A percentile compares a stretch with the other conserved stretches of the same genome.
phyloP scores from a whole-genome alignment of 2,888 invertebrate species.

The Drosophila austrosaltans region DNA sequence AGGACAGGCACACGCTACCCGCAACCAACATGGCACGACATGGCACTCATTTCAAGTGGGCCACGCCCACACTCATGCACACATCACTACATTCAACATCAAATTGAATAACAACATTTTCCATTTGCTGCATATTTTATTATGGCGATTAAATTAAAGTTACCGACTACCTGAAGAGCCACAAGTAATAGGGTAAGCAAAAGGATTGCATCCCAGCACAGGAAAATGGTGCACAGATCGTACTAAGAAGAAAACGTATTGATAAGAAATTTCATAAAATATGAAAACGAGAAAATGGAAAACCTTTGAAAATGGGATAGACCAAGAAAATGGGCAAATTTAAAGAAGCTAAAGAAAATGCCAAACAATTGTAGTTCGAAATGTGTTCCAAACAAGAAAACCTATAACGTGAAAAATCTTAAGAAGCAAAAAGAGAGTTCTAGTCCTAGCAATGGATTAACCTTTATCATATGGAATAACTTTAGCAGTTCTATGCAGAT shows the following conservation, averaged over 20 bases:
- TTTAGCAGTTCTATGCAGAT: too few relatives aligned
- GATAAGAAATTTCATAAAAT: constrained; percentile 19
- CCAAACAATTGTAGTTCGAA: too few relatives aligned
- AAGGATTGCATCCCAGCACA: background rate
- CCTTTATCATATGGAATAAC: too few relatives aligned
- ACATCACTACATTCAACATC: constrained; percentile 72
- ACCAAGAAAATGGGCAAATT: too few relatives aligned
- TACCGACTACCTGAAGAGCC: constrained; percentile 51
- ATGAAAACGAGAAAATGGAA: constrained; percentile 3
- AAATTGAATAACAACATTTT: constrained; percentile 78
- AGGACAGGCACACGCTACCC: constrained; percentile 43
- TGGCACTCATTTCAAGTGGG: constrained; percentile 67
- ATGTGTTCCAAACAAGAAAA: too few relatives aligned
- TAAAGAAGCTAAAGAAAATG: too few relatives aligned
- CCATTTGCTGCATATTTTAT: constrained; percentile 75
- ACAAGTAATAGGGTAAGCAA: background rate
- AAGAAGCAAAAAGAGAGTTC: too few relatives aligned
- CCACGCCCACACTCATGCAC: constrained; percentile 24
- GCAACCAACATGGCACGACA: constrained; percentile 65
- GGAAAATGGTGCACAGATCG: background rate
- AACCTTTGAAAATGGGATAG: background rate
- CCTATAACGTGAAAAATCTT: too few relatives aligned
- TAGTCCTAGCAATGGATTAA: too few relatives aligned
- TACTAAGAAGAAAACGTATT: constrained; percentile 10
- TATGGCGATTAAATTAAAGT: constrained; percentile 72